Evolutionary conservation across 2,797 vertebrate species (phyloP).

Genomic region (Lacerta viridis): DNA sequence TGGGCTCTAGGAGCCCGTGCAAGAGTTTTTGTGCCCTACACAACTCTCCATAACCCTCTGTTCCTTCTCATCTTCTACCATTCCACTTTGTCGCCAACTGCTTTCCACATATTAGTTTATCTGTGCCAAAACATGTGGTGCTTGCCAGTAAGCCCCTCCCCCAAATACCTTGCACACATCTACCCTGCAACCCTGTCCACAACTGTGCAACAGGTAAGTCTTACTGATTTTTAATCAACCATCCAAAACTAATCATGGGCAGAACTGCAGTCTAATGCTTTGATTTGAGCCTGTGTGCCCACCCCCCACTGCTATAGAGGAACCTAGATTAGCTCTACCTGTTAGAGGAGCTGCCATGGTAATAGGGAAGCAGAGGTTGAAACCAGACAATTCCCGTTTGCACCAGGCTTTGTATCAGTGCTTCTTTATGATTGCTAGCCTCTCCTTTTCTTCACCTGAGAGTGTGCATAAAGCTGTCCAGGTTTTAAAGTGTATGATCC

Average conservation of each 20-base stretch:
- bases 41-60: neutral
- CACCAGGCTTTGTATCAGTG: slow-evolving; percentile 6
- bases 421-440: slow-evolving; percentile 35
- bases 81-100: neutral
- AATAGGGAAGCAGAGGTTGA: neutral
- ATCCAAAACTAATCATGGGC: neutral
- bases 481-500: neutral
- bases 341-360: neutral
- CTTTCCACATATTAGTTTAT: neutral
- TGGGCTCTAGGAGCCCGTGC: slow-evolving; percentile 1
- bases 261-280: neutral
- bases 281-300: neutral
- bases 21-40: neutral
- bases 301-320: neutral
- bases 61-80: neutral
- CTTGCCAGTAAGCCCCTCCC: neutral
- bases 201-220: neutral
- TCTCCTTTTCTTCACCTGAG: slow-evolving; percentile 1
- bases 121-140: neutral
- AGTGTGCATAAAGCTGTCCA: slow-evolving; percentile 44
- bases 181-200: neutral
- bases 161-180: neutral
- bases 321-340: neutral
- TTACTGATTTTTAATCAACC: neutral
- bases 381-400: neutral